Conservation (phyloP, 2,113 vertebrate species). For the Antechinus stuartii region DNA sequence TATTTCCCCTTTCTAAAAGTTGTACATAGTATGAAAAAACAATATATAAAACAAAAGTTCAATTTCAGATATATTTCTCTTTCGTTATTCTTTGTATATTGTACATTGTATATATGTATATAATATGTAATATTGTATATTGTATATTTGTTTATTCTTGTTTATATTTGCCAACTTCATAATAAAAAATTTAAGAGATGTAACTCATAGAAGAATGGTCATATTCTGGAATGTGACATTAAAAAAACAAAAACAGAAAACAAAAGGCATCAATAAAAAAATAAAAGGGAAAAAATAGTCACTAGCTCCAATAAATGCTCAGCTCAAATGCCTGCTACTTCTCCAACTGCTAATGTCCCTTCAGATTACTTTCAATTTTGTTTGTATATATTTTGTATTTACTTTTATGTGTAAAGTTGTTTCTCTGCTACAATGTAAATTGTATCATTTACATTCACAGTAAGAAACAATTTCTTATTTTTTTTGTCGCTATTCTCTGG, state of each 20-base stretch:
- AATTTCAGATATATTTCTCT: background rate
- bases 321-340: background rate
- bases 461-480: background rate
- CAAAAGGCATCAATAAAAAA: background rate
- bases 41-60: background rate
- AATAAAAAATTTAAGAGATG: background rate
- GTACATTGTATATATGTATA: too few relatives aligned
- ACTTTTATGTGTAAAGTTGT: background rate
- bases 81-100: background rate
- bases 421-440: background rate
- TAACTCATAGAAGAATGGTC: background rate
- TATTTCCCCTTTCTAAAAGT: background rate
- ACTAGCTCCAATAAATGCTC: background rate
- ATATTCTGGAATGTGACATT: background rate
- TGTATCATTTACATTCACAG: background rate
- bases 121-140: too few relatives aligned
- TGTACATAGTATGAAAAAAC: background rate
- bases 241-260: background rate
- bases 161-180: background rate
- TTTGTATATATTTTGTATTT: background rate
- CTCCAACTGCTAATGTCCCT: background rate
- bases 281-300: background rate
- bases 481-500: background rate
- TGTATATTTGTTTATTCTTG: background rate
- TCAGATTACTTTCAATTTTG: background rate